Conservation (phyloP, 1,140 invertebrate species). For the Leptinotarsa undecemlineata region DNA sequence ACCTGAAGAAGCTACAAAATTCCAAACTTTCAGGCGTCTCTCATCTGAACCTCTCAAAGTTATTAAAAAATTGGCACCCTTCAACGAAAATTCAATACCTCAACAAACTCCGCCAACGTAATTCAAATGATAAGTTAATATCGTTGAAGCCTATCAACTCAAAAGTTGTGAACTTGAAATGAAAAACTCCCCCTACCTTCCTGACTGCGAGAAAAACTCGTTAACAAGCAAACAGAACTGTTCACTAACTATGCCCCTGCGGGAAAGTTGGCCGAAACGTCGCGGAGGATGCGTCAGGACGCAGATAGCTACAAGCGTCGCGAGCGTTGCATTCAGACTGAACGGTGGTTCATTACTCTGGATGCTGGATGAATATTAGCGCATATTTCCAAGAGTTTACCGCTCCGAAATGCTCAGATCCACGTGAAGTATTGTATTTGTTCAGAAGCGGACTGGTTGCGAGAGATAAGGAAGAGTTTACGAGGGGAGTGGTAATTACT, state of each 20-base stretch:
- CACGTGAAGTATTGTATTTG: not conserved
- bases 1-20: too few species aligned
- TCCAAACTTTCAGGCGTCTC: too few species aligned
- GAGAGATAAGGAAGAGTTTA: too few species aligned
- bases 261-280: not conserved
- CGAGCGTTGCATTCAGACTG: constrained; percentile 16
- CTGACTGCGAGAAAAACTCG: not conserved
- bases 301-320: constrained; percentile 1
- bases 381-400: constrained; percentile 25
- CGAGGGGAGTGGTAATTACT: too few species aligned
- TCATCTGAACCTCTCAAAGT: too few species aligned
- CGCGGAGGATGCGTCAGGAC: not conserved
- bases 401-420: not conserved
- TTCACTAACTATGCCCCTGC: not conserved
- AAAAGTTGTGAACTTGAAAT: not conserved
- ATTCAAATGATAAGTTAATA: too few species aligned
- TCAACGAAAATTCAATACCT: too few species aligned
- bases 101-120: too few species aligned
- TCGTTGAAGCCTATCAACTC: not conserved
- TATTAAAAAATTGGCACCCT: too few species aligned
- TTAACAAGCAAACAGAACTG: not conserved
- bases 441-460: not conserved
- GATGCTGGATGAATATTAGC: constrained; percentile 23
- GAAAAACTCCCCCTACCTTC: not conserved
- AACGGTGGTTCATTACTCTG: constrained; percentile 16